A percentile compares a stretch with the other conserved stretches of the same genome.
Conservation (phyloP, 1,140 invertebrate species). For the Papilio helenus region DNA sequence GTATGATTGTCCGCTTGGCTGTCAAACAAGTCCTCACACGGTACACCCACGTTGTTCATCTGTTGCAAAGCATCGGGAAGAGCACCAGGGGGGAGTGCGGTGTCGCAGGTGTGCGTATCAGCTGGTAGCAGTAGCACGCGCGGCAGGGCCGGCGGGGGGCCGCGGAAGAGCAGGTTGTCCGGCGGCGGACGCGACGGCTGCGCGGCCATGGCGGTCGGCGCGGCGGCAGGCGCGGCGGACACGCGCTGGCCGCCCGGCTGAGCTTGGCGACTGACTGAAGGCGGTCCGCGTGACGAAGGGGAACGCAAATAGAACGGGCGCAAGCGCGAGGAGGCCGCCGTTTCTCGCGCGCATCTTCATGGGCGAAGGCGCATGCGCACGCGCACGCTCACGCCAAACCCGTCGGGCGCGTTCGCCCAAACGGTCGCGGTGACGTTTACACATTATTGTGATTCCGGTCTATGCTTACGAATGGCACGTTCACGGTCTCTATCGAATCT, state of each 20-base stretch:
- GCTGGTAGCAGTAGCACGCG: slow-evolving; percentile 68
- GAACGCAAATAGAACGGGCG: slow-evolving; percentile 80
- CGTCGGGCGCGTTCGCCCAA: slow-evolving; percentile 70
- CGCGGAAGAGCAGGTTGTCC: slow-evolving; percentile 72
- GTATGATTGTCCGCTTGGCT: slow-evolving; percentile 54
- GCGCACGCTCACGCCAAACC: slow-evolving; percentile 76
- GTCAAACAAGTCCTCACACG: slow-evolving; percentile 58
- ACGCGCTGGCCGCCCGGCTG: slow-evolving; percentile 77
- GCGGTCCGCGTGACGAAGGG: slow-evolving; percentile 77
- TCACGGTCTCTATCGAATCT: slow-evolving; percentile 45
- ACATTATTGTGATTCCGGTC: slow-evolving; percentile 74
- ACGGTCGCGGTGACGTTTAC: slow-evolving; percentile 70
- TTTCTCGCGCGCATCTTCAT: slow-evolving; percentile 80
- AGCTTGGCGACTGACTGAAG: slow-evolving; percentile 80
- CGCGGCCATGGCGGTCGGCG: slow-evolving; percentile 76
- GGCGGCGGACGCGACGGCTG: slow-evolving; percentile 78
- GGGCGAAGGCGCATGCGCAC: slow-evolving; percentile 79
- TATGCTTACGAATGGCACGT: slow-evolving; percentile 60
- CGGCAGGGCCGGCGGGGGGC: slow-evolving; percentile 68
- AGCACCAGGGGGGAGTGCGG: slow-evolving; percentile 50
- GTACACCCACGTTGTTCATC: slow-evolving; percentile 80
- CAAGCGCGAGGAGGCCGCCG: slow-evolving; percentile 80
- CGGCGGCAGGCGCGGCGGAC: slow-evolving; percentile 66
- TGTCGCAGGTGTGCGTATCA: slow-evolving; percentile 51
- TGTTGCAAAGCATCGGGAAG: slow-evolving; percentile 65